phyloP scores from a whole-genome alignment of 2,888 invertebrate genomes.

The Ceramica pisi region DNA sequence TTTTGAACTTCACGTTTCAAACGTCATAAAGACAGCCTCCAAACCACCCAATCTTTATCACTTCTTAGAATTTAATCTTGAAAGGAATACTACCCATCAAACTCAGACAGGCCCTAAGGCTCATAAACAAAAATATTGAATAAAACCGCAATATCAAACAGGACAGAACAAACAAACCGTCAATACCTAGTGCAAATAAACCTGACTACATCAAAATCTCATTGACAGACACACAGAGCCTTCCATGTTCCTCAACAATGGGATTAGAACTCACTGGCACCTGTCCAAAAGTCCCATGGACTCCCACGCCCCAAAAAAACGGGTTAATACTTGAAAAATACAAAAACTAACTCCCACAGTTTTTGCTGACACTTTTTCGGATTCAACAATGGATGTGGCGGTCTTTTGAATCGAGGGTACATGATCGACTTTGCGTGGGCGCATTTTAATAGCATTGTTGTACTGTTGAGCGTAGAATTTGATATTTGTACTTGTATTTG shows the following conservation, averaged over 20 bases:
- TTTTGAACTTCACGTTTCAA: no score
- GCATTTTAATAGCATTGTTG: slow-evolving; percentile 25
- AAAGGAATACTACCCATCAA: neutral
- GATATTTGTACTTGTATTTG: slow-evolving; percentile 23
- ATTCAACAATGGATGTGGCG: slow-evolving; percentile 50
- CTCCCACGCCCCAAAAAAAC: slow-evolving; percentile 86
- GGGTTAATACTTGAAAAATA: slow-evolving; percentile 76
- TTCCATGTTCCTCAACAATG: slow-evolving; percentile 39
- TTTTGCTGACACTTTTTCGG: slow-evolving; percentile 68
- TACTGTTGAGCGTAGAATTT: slow-evolving; percentile 20
- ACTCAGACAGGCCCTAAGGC: slow-evolving; percentile 12
- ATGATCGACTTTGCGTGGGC: slow-evolving; percentile 52
- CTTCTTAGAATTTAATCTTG: neutral
- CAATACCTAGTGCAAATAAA: slow-evolving; percentile 18
- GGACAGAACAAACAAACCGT: slow-evolving; percentile 16
- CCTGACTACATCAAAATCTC: slow-evolving; percentile 43
- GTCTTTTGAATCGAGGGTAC: slow-evolving; percentile 53
- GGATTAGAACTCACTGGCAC: slow-evolving; percentile 74
- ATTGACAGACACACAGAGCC: slow-evolving; percentile 45
- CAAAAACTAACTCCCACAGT: slow-evolving; percentile 72
- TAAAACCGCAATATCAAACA: slow-evolving; percentile 37
- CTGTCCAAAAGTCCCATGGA: slow-evolving; percentile 81
- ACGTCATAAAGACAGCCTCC: neutral
- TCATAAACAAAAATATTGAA: slow-evolving; percentile 52
- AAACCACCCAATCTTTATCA: neutral